These are phyloP conservation scores for Channa striata DNA, from an alignment of 2,797 vertebrate species.

Conservation along the genomic window DNA sequence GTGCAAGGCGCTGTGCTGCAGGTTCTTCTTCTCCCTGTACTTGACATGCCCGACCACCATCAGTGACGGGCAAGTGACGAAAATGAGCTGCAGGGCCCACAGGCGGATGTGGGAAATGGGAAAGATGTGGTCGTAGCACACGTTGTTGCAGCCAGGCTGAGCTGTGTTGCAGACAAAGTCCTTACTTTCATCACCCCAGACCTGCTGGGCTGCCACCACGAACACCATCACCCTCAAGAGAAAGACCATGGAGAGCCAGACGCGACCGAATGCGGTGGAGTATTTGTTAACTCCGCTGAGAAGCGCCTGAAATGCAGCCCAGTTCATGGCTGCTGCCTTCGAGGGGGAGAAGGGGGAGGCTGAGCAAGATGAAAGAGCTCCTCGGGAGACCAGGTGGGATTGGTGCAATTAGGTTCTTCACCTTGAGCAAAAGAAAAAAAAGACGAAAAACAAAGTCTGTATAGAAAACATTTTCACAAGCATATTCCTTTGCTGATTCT, in stretches of 20 bases:
- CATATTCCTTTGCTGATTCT: too few species aligned
- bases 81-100: constrained; percentile 99
- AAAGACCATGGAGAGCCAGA: constrained; percentile 95
- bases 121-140: constrained; percentile 91
- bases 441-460: too few species aligned
- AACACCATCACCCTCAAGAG: constrained; percentile 94
- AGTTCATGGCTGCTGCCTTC: constrained; percentile 87
- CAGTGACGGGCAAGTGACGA: constrained; percentile 94
- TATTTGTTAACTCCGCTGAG: constrained; percentile 91
- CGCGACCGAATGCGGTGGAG: constrained; percentile 91
- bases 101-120: constrained; percentile 96
- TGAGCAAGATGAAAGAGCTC: neutral
- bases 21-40: constrained; percentile 87
- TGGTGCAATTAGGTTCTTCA: neutral
- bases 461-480: too few species aligned
- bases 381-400: constrained; percentile 9
- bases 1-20: constrained; percentile 48
- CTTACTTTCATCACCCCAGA: constrained; percentile 91
- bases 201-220: constrained; percentile 88
- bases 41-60: constrained; percentile 93
- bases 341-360: constrained; percentile 14
- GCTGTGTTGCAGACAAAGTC: constrained; percentile 93
- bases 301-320: constrained; percentile 84
- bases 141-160: constrained; percentile 92
- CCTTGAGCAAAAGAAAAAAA: too few species aligned